phyloP scores from a whole-genome alignment of 2,888 invertebrate genomes.

The Rotaria socialis region DNA sequence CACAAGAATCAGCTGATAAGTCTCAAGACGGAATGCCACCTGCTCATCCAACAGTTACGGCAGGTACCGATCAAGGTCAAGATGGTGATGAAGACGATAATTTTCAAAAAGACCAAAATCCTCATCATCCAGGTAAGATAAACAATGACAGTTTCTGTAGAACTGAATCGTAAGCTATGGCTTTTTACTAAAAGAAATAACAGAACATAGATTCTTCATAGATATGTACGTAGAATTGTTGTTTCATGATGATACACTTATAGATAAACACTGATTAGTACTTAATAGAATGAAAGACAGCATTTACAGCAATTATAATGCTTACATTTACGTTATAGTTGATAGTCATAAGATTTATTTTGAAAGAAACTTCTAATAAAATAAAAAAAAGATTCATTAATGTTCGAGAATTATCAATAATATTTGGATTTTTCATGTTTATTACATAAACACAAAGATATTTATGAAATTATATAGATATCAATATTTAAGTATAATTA shows the following conservation, averaged over 20 bases:
- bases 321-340: not conserved
- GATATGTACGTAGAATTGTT: too few relatives aligned
- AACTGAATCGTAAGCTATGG: not conserved
- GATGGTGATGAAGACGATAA: not conserved
- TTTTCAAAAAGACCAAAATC: not conserved
- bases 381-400: not conserved
- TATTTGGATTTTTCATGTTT: too few relatives aligned
- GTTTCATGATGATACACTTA: too few relatives aligned
- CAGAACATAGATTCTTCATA: too few relatives aligned
- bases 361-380: not conserved
- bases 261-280: too few relatives aligned
- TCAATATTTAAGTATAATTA: not conserved
- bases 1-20: not conserved
- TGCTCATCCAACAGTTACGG: not conserved
- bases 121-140: not conserved
- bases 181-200: too few relatives aligned
- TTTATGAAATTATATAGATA: not conserved
- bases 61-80: not conserved
- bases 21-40: not conserved
- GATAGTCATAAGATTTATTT: not conserved
- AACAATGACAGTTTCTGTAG: not conserved
- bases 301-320: not conserved
- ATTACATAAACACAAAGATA: too few relatives aligned
- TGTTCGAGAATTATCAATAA: not conserved
- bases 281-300: not conserved